Percentiles rank a stretch among this genome's conserved stretches.
Evolutionary conservation across 2,113 vertebrate species (phyloP).

Genomic region (Uria lomvia): DNA sequence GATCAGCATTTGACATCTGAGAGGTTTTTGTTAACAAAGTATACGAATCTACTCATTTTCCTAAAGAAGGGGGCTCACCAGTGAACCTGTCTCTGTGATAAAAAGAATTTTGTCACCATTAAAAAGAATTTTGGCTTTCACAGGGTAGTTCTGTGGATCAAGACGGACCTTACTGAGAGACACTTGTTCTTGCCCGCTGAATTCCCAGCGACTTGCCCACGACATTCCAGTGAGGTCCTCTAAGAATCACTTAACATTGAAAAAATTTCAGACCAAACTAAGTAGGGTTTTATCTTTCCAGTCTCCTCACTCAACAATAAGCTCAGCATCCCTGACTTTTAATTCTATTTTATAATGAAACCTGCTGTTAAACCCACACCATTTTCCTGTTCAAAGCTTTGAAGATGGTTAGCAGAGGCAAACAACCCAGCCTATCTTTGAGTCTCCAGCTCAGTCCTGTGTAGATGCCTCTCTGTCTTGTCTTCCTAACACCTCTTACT

Average conservation of each 20-base stretch:
- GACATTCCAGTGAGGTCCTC: neutral
- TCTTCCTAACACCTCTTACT: neutral
- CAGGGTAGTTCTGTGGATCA: neutral
- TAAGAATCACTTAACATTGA: neutral
- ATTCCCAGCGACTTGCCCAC: neutral
- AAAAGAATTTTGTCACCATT: neutral
- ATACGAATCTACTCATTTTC: neutral
- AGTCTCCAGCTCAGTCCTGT: neutral
- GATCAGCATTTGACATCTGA: neutral
- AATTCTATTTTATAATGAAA: neutral
- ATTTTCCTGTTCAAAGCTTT: neutral
- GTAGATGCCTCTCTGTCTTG: neutral
- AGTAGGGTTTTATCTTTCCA: neutral
- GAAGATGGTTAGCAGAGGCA: neutral
- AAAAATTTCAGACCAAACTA: neutral
- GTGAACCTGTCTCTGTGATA: neutral
- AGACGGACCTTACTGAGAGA: neutral
- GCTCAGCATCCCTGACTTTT: neutral
- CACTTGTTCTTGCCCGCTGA: neutral
- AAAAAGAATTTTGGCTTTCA: too few species aligned
- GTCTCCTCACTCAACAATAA: neutral
- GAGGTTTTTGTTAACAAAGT: neutral
- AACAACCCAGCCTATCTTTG: neutral
- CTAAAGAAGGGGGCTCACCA: neutral
- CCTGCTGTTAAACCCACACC: neutral